Base-by-base conservation (phyloP, 2,888 invertebrate genomes). In the Phaedon cochleariae region DNA sequence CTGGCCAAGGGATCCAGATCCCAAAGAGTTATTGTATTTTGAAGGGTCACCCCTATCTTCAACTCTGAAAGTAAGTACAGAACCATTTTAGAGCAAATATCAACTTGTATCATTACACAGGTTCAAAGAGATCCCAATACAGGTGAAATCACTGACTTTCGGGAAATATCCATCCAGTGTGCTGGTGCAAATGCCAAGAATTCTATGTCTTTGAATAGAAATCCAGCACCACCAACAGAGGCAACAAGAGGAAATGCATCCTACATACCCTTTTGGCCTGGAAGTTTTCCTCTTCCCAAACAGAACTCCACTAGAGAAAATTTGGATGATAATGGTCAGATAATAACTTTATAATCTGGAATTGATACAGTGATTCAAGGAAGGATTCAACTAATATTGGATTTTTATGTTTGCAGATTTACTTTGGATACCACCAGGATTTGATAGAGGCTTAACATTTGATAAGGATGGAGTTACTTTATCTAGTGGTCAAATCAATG, bases 211-310 rank as follows among this genome's bases (percentile, higher is more conserved):
- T 89, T 96, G 86, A 87, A 87, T 37, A 85, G 96, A 73, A 90
- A 92, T 20, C 95, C 95, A 0, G 87, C 91, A 45, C 89, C 92
- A 7, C 87, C 91, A 2, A 85, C 86, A 46, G 88, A 92, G 77
- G 88, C 90, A 53, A 87, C 92, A 0, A 86, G 90, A 74, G 96
- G 96, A 15, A 91, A 90, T 58, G 88, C 90, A 0, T 90, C 90
- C 65, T 94, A 93, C 80, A 91, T 90, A 78, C 95, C 95, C 0
- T 97, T 97, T 81, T 90, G 94, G 87, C 96, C 96, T 0, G 96
- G 94, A 52, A 93, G 94, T 1, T 92, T 94, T 80, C 84, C 86
- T 20, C 83, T 85, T 67, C 84, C 85, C 29, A 66, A 73, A 10
- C 60, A 70, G n/a, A 87, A 89, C 68, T 85, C 88, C 53, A 86